A percentile compares a stretch with the other conserved stretches of the same genome.
Conservation (phyloP, 2,797 vertebrate genomes). For the Pangasius djambal region DNA sequence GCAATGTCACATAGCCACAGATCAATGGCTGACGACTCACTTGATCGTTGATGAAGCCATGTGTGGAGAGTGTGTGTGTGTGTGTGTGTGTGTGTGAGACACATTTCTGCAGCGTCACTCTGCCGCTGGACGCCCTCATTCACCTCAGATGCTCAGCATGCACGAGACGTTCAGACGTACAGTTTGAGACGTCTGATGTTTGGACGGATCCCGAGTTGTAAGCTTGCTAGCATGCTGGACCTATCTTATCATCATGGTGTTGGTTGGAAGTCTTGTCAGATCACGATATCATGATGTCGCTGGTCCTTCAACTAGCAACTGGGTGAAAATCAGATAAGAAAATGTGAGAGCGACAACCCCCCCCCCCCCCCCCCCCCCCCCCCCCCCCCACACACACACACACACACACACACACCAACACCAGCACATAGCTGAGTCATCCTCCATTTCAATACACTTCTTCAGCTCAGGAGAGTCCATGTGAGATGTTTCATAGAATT, state of each 20-base stretch:
- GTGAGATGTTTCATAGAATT: background rate
- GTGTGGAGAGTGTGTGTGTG: background rate
- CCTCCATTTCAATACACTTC: background rate
- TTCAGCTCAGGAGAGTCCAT: background rate
- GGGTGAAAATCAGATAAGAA: background rate
- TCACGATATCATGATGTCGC: background rate
- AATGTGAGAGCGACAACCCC: background rate
- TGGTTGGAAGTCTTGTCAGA: background rate
- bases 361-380: background rate
- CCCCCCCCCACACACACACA: no score
- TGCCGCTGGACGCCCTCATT: conserved; percentile 8
- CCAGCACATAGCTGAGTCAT: conserved; percentile 69
- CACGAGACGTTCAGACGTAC: background rate
- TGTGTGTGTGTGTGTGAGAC: background rate
- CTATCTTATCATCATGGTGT: background rate
- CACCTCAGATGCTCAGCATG: conserved; percentile 1
- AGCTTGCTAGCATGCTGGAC: no score
- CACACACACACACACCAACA: no score
- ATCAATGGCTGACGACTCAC: background rate
- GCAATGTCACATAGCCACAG: background rate
- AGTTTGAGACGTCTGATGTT: background rate
- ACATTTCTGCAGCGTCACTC: conserved; percentile 21
- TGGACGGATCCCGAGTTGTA: background rate
- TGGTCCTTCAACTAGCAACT: background rate
- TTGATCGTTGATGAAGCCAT: background rate